Conservation (phyloP, 2,797 vertebrate genomes). For the Lutra lutra region DNA sequence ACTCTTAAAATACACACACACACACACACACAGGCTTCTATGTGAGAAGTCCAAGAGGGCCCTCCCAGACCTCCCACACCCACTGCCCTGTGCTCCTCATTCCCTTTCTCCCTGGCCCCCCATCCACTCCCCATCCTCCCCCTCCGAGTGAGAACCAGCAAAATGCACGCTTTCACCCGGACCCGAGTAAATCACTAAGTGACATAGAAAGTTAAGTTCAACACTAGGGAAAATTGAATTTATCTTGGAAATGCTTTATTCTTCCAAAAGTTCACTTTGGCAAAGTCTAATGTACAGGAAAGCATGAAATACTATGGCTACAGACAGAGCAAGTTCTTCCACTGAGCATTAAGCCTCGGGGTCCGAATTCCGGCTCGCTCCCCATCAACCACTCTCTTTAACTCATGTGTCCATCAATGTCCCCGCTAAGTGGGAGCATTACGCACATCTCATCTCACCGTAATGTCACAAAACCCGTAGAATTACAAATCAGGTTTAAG, state of each 20-base stretch:
- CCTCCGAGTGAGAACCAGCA: background rate
- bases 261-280: slow-evolving; percentile 78
- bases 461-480: slow-evolving; percentile 88
- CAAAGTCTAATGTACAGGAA: slow-evolving; percentile 75
- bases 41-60: too few relatives aligned
- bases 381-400: slow-evolving; percentile 71
- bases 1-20: too few relatives aligned
- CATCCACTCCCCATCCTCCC: background rate
- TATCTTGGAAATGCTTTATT: slow-evolving; percentile 72
- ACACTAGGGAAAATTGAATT: slow-evolving; percentile 53
- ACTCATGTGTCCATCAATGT: slow-evolving; percentile 85
- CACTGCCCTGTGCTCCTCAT: background rate
- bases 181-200: background rate
- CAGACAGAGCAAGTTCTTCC: slow-evolving; percentile 67
- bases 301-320: slow-evolving; percentile 78
- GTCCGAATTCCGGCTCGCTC: slow-evolving; percentile 79
- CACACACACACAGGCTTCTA: too few relatives aligned
- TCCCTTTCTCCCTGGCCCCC: background rate
- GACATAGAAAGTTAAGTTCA: slow-evolving; percentile 55
- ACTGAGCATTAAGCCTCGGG: slow-evolving; percentile 80
- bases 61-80: background rate
- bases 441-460: slow-evolving; percentile 86
- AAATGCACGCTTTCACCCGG: slow-evolving; percentile 46
- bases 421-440: slow-evolving; percentile 88
- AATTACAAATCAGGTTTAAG: slow-evolving; percentile 91